Conservation (phyloP, 2,797 vertebrate genomes). For the Phoebastria nigripes region DNA sequence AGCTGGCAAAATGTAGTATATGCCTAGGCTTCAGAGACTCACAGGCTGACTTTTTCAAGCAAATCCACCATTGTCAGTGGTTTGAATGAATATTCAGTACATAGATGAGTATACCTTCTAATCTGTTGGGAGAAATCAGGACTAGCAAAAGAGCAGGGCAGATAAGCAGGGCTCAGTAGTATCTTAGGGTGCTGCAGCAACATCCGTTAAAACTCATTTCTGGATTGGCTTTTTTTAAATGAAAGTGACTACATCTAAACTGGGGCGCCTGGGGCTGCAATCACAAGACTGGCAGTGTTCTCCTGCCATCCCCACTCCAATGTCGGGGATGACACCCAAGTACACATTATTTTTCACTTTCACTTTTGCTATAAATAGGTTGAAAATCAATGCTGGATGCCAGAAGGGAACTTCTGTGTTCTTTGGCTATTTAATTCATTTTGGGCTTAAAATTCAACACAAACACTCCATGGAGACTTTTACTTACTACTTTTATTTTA, state of each 20-base stretch:
- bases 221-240: not conserved
- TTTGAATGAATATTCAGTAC: not conserved
- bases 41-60: not conserved
- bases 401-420: not conserved
- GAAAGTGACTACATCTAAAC: not conserved
- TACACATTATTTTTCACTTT: not conserved
- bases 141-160: not conserved
- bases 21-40: not conserved
- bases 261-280: not conserved
- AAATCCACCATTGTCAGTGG: not conserved
- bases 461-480: not conserved
- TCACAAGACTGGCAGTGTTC: not conserved
- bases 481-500: not conserved
- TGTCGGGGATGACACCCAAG: not conserved
- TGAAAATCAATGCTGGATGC: not conserved
- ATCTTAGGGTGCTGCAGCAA: not conserved
- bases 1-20: not conserved
- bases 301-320: not conserved
- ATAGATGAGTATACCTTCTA: fast-evolving
- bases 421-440: not conserved
- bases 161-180: not conserved
- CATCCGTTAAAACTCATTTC: not conserved
- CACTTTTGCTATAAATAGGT: not conserved
- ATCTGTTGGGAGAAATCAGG: not conserved
- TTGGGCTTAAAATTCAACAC: not conserved